Base-by-base conservation (phyloP, 2,888 invertebrate genomes). In the Oegoconia quadripuncta region DNA sequence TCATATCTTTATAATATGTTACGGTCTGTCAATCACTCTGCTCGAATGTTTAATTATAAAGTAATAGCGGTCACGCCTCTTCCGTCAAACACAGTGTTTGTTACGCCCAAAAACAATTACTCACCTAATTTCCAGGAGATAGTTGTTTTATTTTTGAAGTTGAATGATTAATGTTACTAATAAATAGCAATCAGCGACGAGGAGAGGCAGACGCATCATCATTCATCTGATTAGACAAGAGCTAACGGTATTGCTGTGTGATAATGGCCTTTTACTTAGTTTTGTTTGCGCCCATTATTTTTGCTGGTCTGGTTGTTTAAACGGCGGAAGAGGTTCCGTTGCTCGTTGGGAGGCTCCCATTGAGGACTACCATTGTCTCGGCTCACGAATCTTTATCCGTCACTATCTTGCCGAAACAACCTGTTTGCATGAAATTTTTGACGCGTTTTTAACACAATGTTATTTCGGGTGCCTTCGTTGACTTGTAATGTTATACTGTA, bases 281-380 rank as follows among this genome's bases (percentile, higher is more conserved):
- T 74, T 68, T 64, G 62, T 70, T 73, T 69, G 64, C 58, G 50
- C 53, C 61, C 64, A 70, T 74, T 71, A 67, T 64, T 69, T 76
- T 73, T 63, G 64, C 67, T 64, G 71, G 61, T 70, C 67, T 54
- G 68, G 62, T 37, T 61, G 67, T 65, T 65, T 70, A 75, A 76
- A 67, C 67, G 64, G 70, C 74, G 77, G 80, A 78, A 73, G 70
- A 60, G 64, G 66, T 78, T 74, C 78, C 74, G 78, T 79, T 80
- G 75, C 53, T 52, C 64, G 74, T 42, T 73, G 74, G 65, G 74
- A 76, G 65, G 55, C 50, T 70, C 61, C 50, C 67, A 59, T 64
- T 64, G 64, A 61, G 52, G 52, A 63, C 60, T 56, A 62, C 69
- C 50, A 77, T 76, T 78, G 52, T 47, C 51, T 50, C 43, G 47